These are phyloP conservation scores for Caenorhabditis panamensis DNA, from an alignment of 2,888 invertebrate species.

Conservation along the genomic window DNA sequence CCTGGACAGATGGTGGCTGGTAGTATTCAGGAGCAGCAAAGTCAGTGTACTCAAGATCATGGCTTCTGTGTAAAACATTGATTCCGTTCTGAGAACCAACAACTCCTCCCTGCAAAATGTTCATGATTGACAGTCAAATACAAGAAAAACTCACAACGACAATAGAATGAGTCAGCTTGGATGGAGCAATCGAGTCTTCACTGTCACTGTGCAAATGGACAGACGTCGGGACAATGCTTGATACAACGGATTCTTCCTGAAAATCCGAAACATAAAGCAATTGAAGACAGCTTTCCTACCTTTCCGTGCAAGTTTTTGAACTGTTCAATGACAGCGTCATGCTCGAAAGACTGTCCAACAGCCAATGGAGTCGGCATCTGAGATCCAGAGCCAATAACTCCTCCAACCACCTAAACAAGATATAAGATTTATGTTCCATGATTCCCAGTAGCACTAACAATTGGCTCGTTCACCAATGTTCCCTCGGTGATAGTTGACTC, in stretches of 20 bases:
- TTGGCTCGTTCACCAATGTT: constrained; percentile 50
- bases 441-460: constrained; percentile 14
- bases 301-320: constrained; percentile 61
- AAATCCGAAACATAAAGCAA: too few species aligned
- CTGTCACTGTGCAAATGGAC: constrained; percentile 57
- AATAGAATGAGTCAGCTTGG: constrained; percentile 45
- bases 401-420: constrained; percentile 38
- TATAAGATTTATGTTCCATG: not conserved
- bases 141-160: constrained; percentile 22
- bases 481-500: constrained; percentile 56
- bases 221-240: constrained; percentile 48
- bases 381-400: constrained; percentile 28
- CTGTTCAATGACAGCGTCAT: constrained; percentile 63
- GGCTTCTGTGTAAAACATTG: constrained; percentile 17
- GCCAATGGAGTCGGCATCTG: constrained; percentile 53
- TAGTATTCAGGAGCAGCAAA: constrained; percentile 39
- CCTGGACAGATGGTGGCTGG: constrained; percentile 46
- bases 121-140: not conserved
- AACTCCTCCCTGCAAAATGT: constrained; percentile 35
- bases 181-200: constrained; percentile 62
- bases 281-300: constrained; percentile 1
- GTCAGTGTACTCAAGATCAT: constrained; percentile 36
- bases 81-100: constrained; percentile 31
- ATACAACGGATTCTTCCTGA: constrained; percentile 51
- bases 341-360: constrained; percentile 53